Evolutionary conservation across 2,797 vertebrate genomes (phyloP), one percentile per base, ranked within the genome.

Genomic region (Coccyzus lansbergi): DNA sequence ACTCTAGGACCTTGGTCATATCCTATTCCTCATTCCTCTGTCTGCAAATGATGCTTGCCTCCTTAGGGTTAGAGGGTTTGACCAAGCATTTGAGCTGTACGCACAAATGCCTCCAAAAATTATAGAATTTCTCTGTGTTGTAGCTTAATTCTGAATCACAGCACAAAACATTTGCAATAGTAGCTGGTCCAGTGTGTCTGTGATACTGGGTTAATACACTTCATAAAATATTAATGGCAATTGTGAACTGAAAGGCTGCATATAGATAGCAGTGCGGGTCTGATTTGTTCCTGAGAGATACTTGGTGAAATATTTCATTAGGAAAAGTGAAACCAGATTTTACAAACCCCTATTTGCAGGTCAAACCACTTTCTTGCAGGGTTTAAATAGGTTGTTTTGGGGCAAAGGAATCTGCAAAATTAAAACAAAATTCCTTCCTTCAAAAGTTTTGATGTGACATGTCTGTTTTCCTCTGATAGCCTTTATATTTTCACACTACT

Each of bases 401-500:
- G 14, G 34, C 40, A 91, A 84, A 0, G 1, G 25, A 92, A 71
- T 69, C n/a, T 86, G 80, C 92, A 63, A 95, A 88, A 86, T 90
- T 78, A 81, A 49, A n/a, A 21, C 17, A 55, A 48, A 83, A 80
- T 62, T 48, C 28, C 20, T 83, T 58, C 58, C 34, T 85, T 92
- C n/a, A 68, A 77, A 94, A 95, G 44, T 92, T 64, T 90, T 49
- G 68, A 53, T 58, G 44, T 31, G 40, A 59, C 80, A 67, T 52
- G 33, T 64, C 81, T 93, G 31, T 78, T 91, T 94, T 96, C 58
- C 33, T 92, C 44, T 3, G 2, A 11, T 46, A 93, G 48, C 38
- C 69, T 89, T 83, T 87, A 34, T 91, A 93, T 95, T 93, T 95
- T 96, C 93, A 94, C 91, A 95, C 93, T 91, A 48, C 36, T 90